Base-by-base conservation (phyloP, 1,140 invertebrate genomes). In the Oscheius sp. region DNA sequence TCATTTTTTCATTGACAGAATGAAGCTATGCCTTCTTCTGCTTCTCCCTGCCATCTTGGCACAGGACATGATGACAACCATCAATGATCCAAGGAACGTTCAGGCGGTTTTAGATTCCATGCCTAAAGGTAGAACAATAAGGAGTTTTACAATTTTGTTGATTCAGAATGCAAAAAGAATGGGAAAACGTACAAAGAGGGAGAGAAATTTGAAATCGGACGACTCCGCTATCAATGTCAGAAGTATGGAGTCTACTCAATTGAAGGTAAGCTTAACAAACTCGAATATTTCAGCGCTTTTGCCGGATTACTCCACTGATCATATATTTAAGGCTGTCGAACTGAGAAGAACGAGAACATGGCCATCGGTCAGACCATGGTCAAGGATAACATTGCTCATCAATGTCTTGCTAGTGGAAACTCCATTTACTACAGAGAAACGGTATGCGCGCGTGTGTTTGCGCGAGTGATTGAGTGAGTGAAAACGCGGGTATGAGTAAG, bases 241-340 rank as follows among this genome's bases (percentile, higher is more conserved):
- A 73, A 73, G 29, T 73, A 75, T 20, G 73, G 73, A 36, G 73
- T 75, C 28, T 75, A 75, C 31, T 76, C 73, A 1, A 75, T 75
- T 28, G 73, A 75, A 61, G 72, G 72, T 67, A 68, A 15, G 18
- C 49, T 13, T 68, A 45, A 45, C 15, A 45, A 45, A n/a, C n/a
- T n/a, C n/a, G n/a, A n/a, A n/a, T n/a, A n/a, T n/a, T n/a, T n/a
- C n/a, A n/a, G n/a, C n/a, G n/a, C n/a, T n/a, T n/a, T n/a, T n/a
- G n/a, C n/a, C 23, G 23, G 42, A 45, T 0, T 18, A 45, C 42
- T 45, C 18, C 42, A 45, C 15, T 45, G 23, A 45, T 45, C 52
- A 29, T 63, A 18, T 20, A 49, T 67, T 67, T 67, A n/a, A 67
- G 68, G 68, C 10, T 71, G 59, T 61, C 55, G 31, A 68, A 73